Base-by-base conservation (phyloP, 2,888 invertebrate species). In the Tanytarsus gracilentus region DNA sequence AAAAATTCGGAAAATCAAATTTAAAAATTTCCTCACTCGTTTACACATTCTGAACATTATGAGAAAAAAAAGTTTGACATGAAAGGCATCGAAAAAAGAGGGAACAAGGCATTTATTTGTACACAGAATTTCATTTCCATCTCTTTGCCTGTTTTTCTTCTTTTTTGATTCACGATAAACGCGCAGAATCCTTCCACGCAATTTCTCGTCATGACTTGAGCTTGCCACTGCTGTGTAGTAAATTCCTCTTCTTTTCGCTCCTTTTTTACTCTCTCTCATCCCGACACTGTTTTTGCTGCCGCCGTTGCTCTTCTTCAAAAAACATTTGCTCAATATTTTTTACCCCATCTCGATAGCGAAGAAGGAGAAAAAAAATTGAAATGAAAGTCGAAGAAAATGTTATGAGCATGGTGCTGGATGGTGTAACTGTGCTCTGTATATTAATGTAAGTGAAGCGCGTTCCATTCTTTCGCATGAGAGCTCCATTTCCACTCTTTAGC, bases 151-250 rank as follows among this genome's bases (percentile, higher is more conserved):
- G 33, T n/a, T 25, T 25, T 49, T 48, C 48, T 18, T 21, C 21
- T 18, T 3, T 48, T 48, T 49, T 25, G 18, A 14, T 11, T 49
- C 11, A 9, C 21, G 2, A 16, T 55, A 33, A 55, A 33, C n/a
- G 55, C 55, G 55, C 55, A 55, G 55, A 55, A 55, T 55, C 55
- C 55, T 55, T 55, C 55, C 55, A 55, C 55, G 33, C 40, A 55
- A 55, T 55, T 55, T 55, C 40, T 39, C 26, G 4, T 48, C 21
- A 6, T 23, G 16, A 6, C 48, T 4, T 9, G 21, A 8, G 4
- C 16, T 21, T 48, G 48, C 48, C 25, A 30, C 30, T 30, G 6
- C 7, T 26, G 27, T 27, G 40, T 23, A 55, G 55, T 55, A 39
- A 55, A 40, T 26, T 40, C n/a, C n/a, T n/a, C n/a, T 55, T 33